Evolutionary conservation across 2,888 invertebrate genomes (phyloP), one percentile per base, ranked within the genome.

Genomic region (Epirrhoe alternata): DNA sequence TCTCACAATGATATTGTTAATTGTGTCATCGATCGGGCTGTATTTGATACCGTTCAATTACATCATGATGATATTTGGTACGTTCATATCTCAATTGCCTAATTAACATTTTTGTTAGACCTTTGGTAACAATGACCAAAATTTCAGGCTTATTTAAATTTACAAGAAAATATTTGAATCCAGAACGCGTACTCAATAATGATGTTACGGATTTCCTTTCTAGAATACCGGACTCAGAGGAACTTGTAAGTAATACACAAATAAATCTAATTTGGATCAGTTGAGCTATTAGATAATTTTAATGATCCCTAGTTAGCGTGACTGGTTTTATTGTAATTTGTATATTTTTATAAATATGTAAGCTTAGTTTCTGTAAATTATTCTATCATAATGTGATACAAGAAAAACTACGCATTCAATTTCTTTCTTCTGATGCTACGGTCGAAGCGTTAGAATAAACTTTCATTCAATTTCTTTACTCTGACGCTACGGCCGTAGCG

Each of bases 171-270:
- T 85, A 82, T 62, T 69, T 90, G 45, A 80, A 91, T 69, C 90
- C 92, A 58, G 77, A 82, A 14, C 84, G 90, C 77, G 77, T 80
- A 55, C 77, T 81, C 55, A 92, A 93, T 66, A 92, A 92, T 68
- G 92, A 92, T 75, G 68, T 93, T 66, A 74, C 90, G 56, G 92
- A 93, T 67, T 93, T 90, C 67, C 73, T 93, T 57, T 87, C 90
- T 30, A 84, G 89, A 70, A 77, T 92, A 74, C 92, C 92, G 1
- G 91, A 92, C 66, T 86, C 88, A 68, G 86, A 84, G 74, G 81
- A 84, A 74, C 80, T 89, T 88, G 92, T 93, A 86, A 84, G 68
- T 16, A 64, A 58, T 59, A n/a, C 12, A 17, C 35, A 35, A n/a
- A n/a, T n/a, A n/a, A n/a, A 10, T 0, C 7, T 38, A 10, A 7